Evolutionary conservation across 2,113 vertebrate genomes (phyloP).

Genomic region (Psittacula cyanocephala): DNA sequence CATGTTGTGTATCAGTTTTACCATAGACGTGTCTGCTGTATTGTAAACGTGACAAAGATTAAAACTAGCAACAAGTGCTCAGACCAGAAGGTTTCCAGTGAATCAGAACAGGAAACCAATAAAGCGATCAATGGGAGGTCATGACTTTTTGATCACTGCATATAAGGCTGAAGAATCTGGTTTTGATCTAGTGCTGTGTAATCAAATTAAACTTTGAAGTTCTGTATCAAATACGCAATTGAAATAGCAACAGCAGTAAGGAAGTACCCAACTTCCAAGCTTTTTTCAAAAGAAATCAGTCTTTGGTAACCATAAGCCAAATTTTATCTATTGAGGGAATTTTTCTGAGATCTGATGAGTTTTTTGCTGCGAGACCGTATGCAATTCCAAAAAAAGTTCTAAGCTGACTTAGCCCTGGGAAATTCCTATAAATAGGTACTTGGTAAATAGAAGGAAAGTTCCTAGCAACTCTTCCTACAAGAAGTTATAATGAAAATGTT

Average conservation of each 20-base stretch:
- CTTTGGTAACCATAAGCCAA: not conserved
- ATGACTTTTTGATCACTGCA: constrained; percentile 75
- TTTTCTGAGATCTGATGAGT: not conserved
- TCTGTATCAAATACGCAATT: constrained; percentile 60
- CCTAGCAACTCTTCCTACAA: not conserved
- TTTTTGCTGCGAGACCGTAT: not conserved
- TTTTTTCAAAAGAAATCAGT: not conserved
- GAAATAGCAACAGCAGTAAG: constrained; percentile 35
- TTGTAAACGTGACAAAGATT: constrained; percentile 74
- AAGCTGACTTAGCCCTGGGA: not conserved
- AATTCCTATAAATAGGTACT: not conserved
- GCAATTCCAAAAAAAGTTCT: not conserved
- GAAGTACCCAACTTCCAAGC: not conserved
- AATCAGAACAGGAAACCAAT: constrained; percentile 84
- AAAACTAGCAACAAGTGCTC: constrained; percentile 62
- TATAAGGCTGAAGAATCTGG: constrained; percentile 44
- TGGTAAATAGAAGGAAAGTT: constrained; percentile 1
- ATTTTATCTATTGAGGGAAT: not conserved
- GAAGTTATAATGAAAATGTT: not conserved
- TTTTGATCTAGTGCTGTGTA: constrained; percentile 62
- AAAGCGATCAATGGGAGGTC: constrained; percentile 74
- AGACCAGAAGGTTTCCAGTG: constrained; percentile 78
- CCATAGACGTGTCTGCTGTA: constrained; percentile 20
- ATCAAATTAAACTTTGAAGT: constrained; percentile 60
- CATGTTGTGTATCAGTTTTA: constrained; percentile 36